Evolutionary conservation across 2,113 vertebrate genomes (phyloP), one percentile per base, ranked within the genome.

Genomic region (Mastomys natalensis): DNA sequence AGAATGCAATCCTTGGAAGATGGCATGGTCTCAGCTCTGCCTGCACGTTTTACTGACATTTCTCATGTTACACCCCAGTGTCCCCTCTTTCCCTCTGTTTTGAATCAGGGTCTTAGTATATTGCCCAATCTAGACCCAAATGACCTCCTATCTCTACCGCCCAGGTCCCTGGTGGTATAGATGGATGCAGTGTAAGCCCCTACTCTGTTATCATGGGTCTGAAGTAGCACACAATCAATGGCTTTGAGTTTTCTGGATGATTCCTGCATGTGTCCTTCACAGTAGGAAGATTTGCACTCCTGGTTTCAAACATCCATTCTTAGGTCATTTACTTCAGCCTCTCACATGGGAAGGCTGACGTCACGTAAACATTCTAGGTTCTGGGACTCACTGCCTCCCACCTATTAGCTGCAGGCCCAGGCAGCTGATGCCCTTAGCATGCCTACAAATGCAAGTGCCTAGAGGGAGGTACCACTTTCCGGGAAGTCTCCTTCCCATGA

Each of bases 111-210:
- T 55, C 22, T 88, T 40, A 55, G 51, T 5, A 26, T 29, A 53
- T 24, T 51, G 64, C 15, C 48, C 48, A 55, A 4, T 53, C 51
- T 26, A 48, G 51, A 55, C 37, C 10, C 68, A 58, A 40, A 24
- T 40, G 37, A 55, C 37, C 37, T 40, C 37, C 80, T 60, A 24
- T 53, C 48, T 73, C 34, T 17, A 10, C 37, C 37, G 43, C 51
- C 37, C 48, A 11, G 51, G 37, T 40, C 31, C 22, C 13, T n/a
- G 4, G 21, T 26, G 48, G 13, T 70, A 73, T 22, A 88, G 86
- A 19, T 6, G 21, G 12, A 26, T 0, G 4, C 34, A 37, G 31
- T 7, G 1, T 7, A 45, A 48, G 34, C 43, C 11, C 5, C 11
- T 22, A 37, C 31, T 53, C 3, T 0, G 2, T 70, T 70, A 55